Base-by-base conservation (phyloP, 2,797 vertebrate species). In the Poecilia velifera region DNA sequence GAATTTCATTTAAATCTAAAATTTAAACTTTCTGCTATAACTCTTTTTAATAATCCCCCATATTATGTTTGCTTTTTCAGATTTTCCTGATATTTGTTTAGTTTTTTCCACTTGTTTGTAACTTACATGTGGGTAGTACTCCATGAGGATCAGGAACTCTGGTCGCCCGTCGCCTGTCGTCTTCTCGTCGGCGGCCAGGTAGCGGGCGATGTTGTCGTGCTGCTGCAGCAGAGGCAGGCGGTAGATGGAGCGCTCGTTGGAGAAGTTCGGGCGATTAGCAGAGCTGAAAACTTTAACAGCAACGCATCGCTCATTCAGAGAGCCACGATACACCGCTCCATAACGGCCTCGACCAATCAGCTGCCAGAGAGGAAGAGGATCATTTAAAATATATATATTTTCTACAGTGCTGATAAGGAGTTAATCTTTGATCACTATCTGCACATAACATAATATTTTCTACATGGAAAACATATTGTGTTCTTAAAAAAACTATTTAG, bases 281-380 rank as follows among this genome's bases (percentile, higher is more conserved):
- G 97, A 97, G 78, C 94, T 96, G 94, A 98, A 98, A 1, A 99
- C 95, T 92, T 99, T 99, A 6, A 98, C 98, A 9, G 98, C 98
- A 76, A 99, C 96, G 0, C 96, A 95, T 45, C 95, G 97, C 55
- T 98, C 97, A 59, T 97, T 97, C 5, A 99, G 94, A 55, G 95
- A 96, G 68, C 98, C 97, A 79, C 97, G 98, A 41, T 97, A 99
- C 76, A 99, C 98, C 0, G 97, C 95, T 87, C 97, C 97, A 0
- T 98, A 99, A 13, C 97, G 97, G 0, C 98, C 98, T n/a, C 97
- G 96, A 83, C 98, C 98, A 93, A 99, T 99, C 88, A 98, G 82
- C 98, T 99, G 93, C 47, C 74, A 75, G 73, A 41, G 22, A 72
- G 82, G n/a, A 73, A 25, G 71, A 72, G 16, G 14, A 46, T 28